Base-by-base conservation (phyloP, 2,113 vertebrate genomes). In the Phoxinus phoxinus region DNA sequence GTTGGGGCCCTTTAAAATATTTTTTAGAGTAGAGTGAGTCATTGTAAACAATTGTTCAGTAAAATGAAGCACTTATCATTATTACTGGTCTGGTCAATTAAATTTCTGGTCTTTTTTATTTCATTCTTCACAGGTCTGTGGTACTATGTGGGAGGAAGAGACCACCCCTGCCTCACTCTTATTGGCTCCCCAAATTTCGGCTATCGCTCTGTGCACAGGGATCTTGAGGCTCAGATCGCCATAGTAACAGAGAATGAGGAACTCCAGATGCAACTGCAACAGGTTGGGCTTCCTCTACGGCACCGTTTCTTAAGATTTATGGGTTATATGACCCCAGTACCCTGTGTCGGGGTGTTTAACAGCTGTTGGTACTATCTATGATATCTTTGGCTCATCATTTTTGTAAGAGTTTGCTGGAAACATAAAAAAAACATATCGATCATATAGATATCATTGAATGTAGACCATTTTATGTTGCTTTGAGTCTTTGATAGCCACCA, bases 171-270 rank as follows among this genome's bases (percentile, higher is more conserved):
- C 89, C 97, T 99, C 81, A 99, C 98, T 77, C 93, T 99, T 83
- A 97, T 99, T 83, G 98, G 98, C 91, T 99, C 98, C 74, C 98
- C 98, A 59, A 99, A 99, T 93, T 99, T 99, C 1, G 98, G 98
- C 2, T 98, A 99, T 92, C 96, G 98, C 84, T 99, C 98, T 0
- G 97, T 99, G 87, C 97, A 99, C 91, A 96, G 98, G 13, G 98
- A 99, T 93, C 94, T 99, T 91, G 98, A 99, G 93, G 97, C 98
- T 82, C 98, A 99, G 91, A 96, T 99, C 13, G 98, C 97, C 0
- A 97, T 99, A 44, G 96, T 99, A 89, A 99, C 98, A 0, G 96
- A 98, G 85, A 99, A 96, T 12, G 91, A 91, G 90, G 94, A 94
- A 44, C 90, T 99, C 90, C 97, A 97, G 94, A 94, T 94, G 88